Evolutionary conservation across 2,113 vertebrate species (phyloP).

Genomic region (Otolemur garnettii): DNA sequence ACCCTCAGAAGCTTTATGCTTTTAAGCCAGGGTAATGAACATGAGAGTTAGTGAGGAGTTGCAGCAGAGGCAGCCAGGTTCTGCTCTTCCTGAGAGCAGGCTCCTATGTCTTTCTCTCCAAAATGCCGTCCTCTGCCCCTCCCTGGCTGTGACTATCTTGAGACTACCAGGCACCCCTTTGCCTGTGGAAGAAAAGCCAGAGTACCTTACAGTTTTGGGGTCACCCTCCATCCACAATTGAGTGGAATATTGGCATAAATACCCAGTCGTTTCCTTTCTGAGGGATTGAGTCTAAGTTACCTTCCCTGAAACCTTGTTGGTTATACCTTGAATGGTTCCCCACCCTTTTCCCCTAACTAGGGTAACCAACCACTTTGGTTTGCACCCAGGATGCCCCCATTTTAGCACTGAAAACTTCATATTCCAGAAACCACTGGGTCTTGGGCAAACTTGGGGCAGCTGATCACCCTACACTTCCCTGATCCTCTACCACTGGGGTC

Average conservation of each 20-base stretch:
- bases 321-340: neutral
- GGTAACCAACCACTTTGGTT: neutral
- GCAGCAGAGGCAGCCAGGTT: too few species aligned
- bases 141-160: fast-evolving
- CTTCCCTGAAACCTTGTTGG: neutral
- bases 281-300: neutral
- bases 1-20: neutral
- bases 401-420: neutral
- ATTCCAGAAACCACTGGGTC: neutral
- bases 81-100: neutral
- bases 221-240: neutral
- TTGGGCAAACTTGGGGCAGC: neutral
- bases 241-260: too few species aligned
- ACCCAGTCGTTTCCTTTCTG: fast-evolving
- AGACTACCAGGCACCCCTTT: neutral
- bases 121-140: neutral
- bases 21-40: neutral
- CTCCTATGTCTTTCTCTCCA: neutral
- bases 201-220: neutral
- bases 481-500: too few species aligned
- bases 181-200: neutral
- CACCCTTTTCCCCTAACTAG: neutral
- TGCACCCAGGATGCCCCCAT: neutral
- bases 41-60: neutral
- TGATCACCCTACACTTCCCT: neutral